Evolutionary conservation across 1,140 invertebrate species (phyloP).

Genomic region (Ruditapes philippinarum): DNA sequence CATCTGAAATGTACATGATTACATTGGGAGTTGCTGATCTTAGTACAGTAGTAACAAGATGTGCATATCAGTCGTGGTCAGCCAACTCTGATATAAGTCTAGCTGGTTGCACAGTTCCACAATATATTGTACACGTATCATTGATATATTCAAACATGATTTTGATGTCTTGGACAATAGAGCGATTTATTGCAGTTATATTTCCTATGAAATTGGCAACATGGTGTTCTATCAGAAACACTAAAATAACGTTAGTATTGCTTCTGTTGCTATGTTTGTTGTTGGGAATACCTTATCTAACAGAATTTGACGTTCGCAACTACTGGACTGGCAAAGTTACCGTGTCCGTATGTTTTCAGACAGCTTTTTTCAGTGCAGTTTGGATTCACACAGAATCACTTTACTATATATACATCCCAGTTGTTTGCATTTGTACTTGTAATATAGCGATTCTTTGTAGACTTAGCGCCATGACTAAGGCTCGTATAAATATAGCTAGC

Average conservation of each 20-base stretch:
- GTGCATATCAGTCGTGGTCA: too few species aligned
- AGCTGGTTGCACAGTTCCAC: not conserved
- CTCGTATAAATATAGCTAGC: not conserved
- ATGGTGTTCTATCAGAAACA: constrained; percentile 12
- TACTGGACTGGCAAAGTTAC: not conserved
- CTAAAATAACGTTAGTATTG: not conserved
- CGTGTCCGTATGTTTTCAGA: not conserved
- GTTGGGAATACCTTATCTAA: not conserved
- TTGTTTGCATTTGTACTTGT: not conserved
- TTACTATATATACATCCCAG: constrained; percentile 16
- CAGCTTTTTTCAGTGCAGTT: not conserved
- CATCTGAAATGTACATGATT: too few species aligned
- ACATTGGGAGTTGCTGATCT: too few species aligned
- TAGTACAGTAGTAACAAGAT: too few species aligned
- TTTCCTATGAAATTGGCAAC: not conserved
- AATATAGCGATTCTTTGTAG: not conserved
- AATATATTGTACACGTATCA: not conserved
- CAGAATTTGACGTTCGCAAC: not conserved
- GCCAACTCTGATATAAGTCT: not conserved
- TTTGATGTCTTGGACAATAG: not conserved
- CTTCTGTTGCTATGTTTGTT: not conserved
- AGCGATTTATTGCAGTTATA: not conserved
- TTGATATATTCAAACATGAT: not conserved
- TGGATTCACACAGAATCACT: not conserved
- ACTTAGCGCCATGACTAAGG: not conserved